Evolutionary conservation across 2,888 invertebrate species (phyloP).

Genomic region (Melinopterus prodromus): DNA sequence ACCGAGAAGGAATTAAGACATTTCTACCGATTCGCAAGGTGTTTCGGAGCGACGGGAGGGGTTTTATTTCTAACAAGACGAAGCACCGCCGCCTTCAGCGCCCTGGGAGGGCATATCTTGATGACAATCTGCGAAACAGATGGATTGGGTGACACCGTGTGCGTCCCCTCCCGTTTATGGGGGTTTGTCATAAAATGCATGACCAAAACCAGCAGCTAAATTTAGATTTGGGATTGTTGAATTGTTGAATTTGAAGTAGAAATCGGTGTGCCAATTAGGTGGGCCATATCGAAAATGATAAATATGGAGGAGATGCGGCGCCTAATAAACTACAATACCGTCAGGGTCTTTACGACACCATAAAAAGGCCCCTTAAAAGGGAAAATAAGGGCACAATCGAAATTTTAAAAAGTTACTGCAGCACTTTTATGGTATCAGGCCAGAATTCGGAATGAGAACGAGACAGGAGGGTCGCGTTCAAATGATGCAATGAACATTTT

Average conservation of each 20-base stretch:
- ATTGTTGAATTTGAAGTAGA: too few species aligned
- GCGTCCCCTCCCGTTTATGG: neutral
- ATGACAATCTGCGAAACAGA: neutral
- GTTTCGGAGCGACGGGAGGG: neutral
- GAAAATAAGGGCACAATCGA: neutral
- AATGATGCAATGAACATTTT: conserved; percentile 4
- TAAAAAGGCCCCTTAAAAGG: neutral
- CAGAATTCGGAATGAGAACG: neutral
- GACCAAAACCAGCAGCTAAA: too few species aligned
- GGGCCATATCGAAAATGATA: neutral
- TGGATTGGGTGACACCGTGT: neutral
- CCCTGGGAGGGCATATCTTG: neutral
- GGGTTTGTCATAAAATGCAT: neutral
- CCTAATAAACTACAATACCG: neutral
- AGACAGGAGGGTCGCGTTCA: neutral
- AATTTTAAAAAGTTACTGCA: neutral
- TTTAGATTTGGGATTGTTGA: too few species aligned
- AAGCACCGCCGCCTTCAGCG: neutral
- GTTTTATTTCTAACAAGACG: neutral
- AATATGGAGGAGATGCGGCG: neutral
- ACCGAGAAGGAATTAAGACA: neutral
- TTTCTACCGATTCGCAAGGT: too few species aligned
- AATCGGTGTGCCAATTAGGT: neutral
- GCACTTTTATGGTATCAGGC: neutral
- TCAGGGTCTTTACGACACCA: neutral